These are phyloP conservation scores for Acropora tenuis DNA, from an alignment of 64 coral and sea anemone genomes.

Conservation along the genomic window DNA sequence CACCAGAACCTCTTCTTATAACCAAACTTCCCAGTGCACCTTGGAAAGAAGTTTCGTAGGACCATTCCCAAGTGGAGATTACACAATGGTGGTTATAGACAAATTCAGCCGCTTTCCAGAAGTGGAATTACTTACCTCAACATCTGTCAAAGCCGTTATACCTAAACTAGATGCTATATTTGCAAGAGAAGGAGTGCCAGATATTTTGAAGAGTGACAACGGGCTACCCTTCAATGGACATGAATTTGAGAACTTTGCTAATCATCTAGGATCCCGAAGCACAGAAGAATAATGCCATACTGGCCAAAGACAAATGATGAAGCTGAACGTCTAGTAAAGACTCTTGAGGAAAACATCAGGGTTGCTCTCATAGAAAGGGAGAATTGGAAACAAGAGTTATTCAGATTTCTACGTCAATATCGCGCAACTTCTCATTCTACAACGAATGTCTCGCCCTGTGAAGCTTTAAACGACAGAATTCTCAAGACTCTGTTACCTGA, in stretches of 20 bases:
- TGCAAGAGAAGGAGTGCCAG: constrained; percentile 49
- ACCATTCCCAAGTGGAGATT: too few relatives aligned
- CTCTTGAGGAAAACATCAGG: constrained; percentile 26
- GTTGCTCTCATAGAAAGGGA: constrained; percentile 33
- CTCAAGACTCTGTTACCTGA: background rate
- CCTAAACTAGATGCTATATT: constrained; percentile 59
- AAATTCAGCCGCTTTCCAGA: too few relatives aligned
- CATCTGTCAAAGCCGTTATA: constrained; percentile 18
- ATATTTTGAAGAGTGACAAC: constrained; percentile 45
- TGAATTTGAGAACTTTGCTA: constrained; percentile 34
- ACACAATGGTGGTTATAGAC: too few relatives aligned
- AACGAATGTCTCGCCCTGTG: constrained; percentile 62
- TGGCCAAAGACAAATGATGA: constrained; percentile 50
- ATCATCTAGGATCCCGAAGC: constrained; percentile 40
- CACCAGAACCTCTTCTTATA: too few relatives aligned
- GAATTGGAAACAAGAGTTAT: constrained; percentile 74
- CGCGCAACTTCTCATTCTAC: constrained; percentile 66
- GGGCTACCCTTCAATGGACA: constrained; percentile 41
- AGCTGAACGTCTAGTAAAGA: constrained; percentile 22
- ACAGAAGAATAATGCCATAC: constrained; percentile 36
- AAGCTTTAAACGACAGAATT: constrained; percentile 70
- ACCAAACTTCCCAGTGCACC: too few relatives aligned
- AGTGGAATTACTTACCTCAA: too few relatives aligned
- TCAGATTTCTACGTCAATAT: constrained; percentile 63
- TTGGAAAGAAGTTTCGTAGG: too few relatives aligned